Evolutionary conservation across 2,888 invertebrate species (phyloP).

Genomic region (Sphaeridia pumilis): DNA sequence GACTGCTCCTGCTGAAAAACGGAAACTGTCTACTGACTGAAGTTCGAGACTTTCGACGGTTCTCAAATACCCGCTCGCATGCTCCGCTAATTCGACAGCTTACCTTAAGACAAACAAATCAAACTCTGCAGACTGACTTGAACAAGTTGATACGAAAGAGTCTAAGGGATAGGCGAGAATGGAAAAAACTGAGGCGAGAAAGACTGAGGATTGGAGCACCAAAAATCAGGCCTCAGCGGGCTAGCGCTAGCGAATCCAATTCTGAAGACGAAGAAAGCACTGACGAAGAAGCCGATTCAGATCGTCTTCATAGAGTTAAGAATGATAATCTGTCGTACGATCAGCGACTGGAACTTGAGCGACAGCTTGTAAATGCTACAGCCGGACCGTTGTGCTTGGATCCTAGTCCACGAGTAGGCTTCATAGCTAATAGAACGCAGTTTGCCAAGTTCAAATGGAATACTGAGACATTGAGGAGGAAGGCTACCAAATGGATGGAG

Average conservation of each 20-base stretch:
- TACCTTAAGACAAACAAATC: slow-evolving; percentile 25
- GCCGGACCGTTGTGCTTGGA: slow-evolving; percentile 79
- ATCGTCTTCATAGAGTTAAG: background rate
- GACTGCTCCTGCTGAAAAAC: slow-evolving; percentile 20
- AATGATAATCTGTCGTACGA: slow-evolving; percentile 53
- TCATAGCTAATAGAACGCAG: slow-evolving; percentile 62
- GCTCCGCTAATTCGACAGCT: slow-evolving; percentile 23
- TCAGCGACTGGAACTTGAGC: slow-evolving; percentile 66
- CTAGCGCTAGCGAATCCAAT: background rate
- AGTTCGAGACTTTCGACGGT: slow-evolving; percentile 30
- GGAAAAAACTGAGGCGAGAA: background rate
- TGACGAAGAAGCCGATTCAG: background rate
- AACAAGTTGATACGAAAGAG: slow-evolving; percentile 21
- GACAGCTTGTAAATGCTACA: slow-evolving; percentile 71
- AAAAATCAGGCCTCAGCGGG: background rate
- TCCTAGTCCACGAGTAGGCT: slow-evolving; percentile 68
- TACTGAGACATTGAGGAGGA: slow-evolving; percentile 19
- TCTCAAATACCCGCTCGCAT: background rate
- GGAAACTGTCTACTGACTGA: slow-evolving; percentile 27
- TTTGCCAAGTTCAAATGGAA: slow-evolving; percentile 48
- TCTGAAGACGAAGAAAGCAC: slow-evolving; percentile 11
- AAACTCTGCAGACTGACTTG: slow-evolving; percentile 28
- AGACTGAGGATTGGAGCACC: background rate
- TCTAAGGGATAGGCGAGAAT: slow-evolving; percentile 6
- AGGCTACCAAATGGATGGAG: slow-evolving; percentile 16